These are phyloP conservation scores for Hypercompe scribonia DNA, from an alignment of 2,888 invertebrate species.

Conservation along the genomic window DNA sequence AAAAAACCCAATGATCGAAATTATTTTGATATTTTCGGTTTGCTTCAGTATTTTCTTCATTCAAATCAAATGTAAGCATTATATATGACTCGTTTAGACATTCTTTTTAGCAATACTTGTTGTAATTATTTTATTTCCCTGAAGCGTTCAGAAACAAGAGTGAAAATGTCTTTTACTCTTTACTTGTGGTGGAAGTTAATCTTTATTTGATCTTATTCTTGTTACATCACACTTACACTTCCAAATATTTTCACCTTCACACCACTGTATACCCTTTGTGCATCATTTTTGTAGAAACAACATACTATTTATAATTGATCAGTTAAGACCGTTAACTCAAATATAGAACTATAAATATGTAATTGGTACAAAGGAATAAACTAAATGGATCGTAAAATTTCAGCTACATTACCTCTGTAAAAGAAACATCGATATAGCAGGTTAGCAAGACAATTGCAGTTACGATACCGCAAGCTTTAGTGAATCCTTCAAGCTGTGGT, in stretches of 20 bases:
- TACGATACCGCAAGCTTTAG: slow-evolving; percentile 23
- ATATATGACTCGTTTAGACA: too few species aligned
- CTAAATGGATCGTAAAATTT: neutral
- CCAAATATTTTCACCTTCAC: too few species aligned
- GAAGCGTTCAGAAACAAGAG: too few species aligned
- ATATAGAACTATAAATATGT: neutral
- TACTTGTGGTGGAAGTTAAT: too few species aligned
- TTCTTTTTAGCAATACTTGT: too few species aligned
- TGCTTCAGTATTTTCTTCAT: too few species aligned
- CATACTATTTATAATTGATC: neutral
- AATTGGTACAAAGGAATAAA: neutral
- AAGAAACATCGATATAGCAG: slow-evolving; percentile 24
- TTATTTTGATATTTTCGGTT: too few species aligned
- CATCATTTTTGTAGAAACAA: neutral
- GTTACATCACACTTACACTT: too few species aligned
- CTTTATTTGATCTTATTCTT: neutral
- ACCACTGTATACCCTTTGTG: neutral
- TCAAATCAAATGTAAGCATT: too few species aligned
- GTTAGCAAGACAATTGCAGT: slow-evolving; percentile 29
- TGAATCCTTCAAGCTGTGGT: slow-evolving; percentile 39
- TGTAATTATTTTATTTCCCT: too few species aligned
- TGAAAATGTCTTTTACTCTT: too few species aligned
- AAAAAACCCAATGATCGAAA: too few species aligned
- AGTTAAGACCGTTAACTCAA: neutral
- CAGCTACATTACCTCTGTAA: slow-evolving; percentile 22